Evolutionary conservation across 1,140 invertebrate genomes (phyloP).

Genomic region (Papilio xuthus): DNA sequence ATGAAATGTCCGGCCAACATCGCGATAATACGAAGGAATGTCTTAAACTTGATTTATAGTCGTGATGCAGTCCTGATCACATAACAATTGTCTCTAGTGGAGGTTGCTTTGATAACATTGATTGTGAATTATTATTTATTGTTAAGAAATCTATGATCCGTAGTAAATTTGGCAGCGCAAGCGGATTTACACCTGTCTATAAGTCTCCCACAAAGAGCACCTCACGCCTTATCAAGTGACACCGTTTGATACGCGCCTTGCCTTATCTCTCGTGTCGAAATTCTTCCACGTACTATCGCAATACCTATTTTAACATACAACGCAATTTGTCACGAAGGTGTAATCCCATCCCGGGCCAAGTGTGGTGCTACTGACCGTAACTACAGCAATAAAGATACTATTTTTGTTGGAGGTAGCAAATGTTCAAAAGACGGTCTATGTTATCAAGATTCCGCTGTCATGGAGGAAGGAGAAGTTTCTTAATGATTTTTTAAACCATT

Average conservation of each 20-base stretch:
- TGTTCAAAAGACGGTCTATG: background rate
- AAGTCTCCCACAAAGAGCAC: constrained; percentile 68
- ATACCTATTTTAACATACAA: constrained; percentile 50
- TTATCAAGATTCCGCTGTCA: background rate
- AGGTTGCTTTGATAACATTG: background rate
- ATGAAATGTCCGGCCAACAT: background rate
- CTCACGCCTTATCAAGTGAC: constrained; percentile 76
- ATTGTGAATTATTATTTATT: background rate
- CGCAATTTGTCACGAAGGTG: constrained; percentile 11
- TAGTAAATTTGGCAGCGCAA: background rate
- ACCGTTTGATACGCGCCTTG: constrained; percentile 77
- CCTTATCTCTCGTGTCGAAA: constrained; percentile 78
- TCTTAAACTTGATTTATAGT: background rate
- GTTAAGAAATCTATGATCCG: background rate
- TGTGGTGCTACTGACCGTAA: background rate
- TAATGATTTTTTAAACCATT: background rate
- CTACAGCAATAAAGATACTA: background rate
- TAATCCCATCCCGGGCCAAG: background rate
- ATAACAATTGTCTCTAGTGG: background rate
- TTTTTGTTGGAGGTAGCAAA: background rate
- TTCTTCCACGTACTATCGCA: constrained; percentile 74
- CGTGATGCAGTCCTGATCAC: background rate
- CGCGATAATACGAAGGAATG: background rate
- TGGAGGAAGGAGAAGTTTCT: background rate
- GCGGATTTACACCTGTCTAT: constrained; percentile 56